phyloP scores from a whole-genome alignment of 2,113 vertebrate genomes.

The Solea senegalensis region DNA sequence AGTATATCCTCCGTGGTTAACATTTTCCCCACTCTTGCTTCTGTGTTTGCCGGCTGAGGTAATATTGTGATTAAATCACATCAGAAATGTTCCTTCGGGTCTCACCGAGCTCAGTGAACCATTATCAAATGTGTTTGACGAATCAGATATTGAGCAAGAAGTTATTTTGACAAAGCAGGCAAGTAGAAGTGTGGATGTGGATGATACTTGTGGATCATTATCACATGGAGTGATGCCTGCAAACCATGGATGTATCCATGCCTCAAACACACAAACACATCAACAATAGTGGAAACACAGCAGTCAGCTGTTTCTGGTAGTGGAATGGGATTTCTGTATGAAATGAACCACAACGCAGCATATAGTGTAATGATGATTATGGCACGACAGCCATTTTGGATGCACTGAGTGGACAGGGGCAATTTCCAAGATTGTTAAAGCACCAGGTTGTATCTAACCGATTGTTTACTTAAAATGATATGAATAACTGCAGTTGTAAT shows the following conservation, averaged over 20 bases:
- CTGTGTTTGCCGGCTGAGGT: constrained; percentile 39
- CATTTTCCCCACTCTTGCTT: constrained; percentile 27
- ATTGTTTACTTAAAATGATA: too few relatives aligned
- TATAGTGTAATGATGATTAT: not conserved
- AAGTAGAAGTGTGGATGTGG: constrained; percentile 15
- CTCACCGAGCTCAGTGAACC: constrained; percentile 44
- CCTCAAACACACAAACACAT: too few relatives aligned
- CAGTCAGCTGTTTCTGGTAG: not conserved
- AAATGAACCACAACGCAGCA: constrained; percentile 1
- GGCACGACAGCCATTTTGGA: constrained; percentile 2
- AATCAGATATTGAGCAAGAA: constrained; percentile 54
- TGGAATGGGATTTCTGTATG: not conserved
- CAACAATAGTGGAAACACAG: too few relatives aligned
- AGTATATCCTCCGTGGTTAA: not conserved
- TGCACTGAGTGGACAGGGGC: not conserved
- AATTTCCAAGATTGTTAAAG: not conserved
- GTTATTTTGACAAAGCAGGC: constrained; percentile 58
- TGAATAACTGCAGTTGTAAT: too few relatives aligned
- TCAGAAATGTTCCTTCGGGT: constrained; percentile 60
- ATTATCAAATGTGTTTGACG: constrained; percentile 53
- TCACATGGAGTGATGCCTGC: constrained; percentile 22
- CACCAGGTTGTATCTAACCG: too few relatives aligned
- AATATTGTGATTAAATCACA: constrained; percentile 61
- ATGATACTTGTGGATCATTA: constrained; percentile 49
- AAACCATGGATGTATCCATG: not conserved